Conservation (phyloP, 2,113 vertebrate genomes). For the Campylomormyrus numenius region DNA sequence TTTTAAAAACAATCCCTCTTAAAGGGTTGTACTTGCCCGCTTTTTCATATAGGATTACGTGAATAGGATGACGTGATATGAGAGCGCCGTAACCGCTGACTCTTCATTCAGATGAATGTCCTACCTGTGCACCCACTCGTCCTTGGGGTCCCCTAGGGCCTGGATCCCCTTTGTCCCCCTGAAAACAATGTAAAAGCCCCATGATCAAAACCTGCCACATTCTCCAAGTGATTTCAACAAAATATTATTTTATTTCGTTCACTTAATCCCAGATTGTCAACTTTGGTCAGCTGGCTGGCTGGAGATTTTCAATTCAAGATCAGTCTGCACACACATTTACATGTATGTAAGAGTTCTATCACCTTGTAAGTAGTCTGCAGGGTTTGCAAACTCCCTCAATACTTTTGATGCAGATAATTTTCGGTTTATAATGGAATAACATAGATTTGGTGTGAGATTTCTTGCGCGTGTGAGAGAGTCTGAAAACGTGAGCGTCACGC, state of each 20-base stretch:
- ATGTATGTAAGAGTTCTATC: not conserved
- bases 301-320: not conserved
- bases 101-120: conserved; percentile 7
- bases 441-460: not conserved
- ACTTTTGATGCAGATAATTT: not conserved
- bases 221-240: not conserved
- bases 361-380: not conserved
- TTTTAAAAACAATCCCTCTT: not conserved
- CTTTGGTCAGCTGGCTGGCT: not conserved
- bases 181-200: conserved; percentile 11
- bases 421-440: not conserved
- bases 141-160: conserved; percentile 48
- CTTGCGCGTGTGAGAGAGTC: not conserved
- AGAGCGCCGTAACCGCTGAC: not conserved
- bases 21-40: not conserved
- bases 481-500: not conserved
- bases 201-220: not conserved
- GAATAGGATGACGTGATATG: not conserved
- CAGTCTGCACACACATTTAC: not conserved
- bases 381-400: not conserved
- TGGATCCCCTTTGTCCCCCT: conserved; percentile 54
- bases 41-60: not conserved
- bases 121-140: conserved; percentile 48
- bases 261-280: not conserved
- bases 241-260: not conserved